Evolutionary conservation across 2,888 invertebrate genomes (phyloP), one percentile per base, ranked within the genome.

Genomic region (Yponomeuta evonymella): DNA sequence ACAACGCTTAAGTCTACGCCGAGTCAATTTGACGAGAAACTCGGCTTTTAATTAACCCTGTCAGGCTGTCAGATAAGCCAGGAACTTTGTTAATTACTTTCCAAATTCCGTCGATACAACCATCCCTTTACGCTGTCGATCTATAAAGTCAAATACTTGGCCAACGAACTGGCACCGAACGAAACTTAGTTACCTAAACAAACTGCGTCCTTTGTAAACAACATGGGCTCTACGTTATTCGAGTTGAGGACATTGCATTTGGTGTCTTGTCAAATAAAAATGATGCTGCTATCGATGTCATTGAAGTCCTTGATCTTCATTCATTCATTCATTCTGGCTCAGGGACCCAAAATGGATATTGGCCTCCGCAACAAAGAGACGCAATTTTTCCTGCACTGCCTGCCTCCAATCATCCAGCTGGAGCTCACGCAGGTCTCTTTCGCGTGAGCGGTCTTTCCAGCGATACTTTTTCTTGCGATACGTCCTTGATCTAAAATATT

Each of bases 151-250:
- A 84, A 87, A 87, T 84, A 86, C 82, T 85, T 85, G 84, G 85
- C 81, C 85, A 85, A 84, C 84, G 86, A 88, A 86, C 85, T 79
- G 80, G 75, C 79, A 76, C 77, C 80, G 81, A 82, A 81, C 79
- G 79, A 58, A 58, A 88, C 84, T 86, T 86, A 84, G 87, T 89
- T 86, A 86, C 85, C 87, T 88, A 89, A 89, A 89, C 86, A 90
- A 89, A 89, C 87, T 88, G 78, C 80, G 81, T 81, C 83, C 84
- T 82, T 77, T 81, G 85, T 86, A 88, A 88, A 89, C 88, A 89
- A 81, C 81, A 75, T 72, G 76, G 77, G 75, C 76, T 74, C 58
- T 30, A 74, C 70, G 75, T 65, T 63, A 71, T 70, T 82, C 78
- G 70, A 74, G 76, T 79, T 80, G 66, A 72, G 76, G 82, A 74